Evolutionary conservation across 2,888 invertebrate genomes (phyloP).

Genomic region (Phlogophora meticulosa): DNA sequence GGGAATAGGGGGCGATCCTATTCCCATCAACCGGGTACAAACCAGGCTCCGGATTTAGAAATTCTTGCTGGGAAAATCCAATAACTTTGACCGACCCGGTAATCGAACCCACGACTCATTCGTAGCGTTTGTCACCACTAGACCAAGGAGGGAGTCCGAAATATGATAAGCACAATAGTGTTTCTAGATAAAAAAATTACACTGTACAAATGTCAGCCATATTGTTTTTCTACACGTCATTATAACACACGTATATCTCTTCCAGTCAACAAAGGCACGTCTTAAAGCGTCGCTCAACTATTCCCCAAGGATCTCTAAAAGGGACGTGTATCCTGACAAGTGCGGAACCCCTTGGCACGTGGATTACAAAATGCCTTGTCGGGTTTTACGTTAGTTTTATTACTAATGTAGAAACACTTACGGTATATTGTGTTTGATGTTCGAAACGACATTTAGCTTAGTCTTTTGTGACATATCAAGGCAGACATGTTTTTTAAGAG

Average conservation of each 20-base stretch:
- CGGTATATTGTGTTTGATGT: not conserved
- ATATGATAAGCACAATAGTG: too few species aligned
- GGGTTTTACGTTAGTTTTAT: conserved; percentile 14
- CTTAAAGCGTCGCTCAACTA: conserved; percentile 21
- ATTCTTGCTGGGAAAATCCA: too few species aligned
- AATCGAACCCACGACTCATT: too few species aligned
- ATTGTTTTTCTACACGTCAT: not conserved
- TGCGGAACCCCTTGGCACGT: conserved; percentile 28
- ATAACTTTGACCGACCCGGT: too few species aligned
- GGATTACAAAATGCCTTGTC: conserved; percentile 20
- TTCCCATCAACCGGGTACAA: too few species aligned
- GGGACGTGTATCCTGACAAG: conserved; percentile 24
- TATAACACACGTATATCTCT: not conserved
- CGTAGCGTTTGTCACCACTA: too few species aligned
- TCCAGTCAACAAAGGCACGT: conserved; percentile 6
- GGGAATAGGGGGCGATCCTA: too few species aligned
- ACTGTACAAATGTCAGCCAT: not conserved
- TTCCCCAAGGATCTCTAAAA: conserved; percentile 37
- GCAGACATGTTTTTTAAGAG: too few species aligned
- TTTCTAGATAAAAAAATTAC: too few species aligned
- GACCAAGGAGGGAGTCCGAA: too few species aligned
- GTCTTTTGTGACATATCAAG: not conserved
- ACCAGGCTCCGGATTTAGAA: too few species aligned
- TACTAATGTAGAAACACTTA: not conserved
- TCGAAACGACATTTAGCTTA: not conserved